phyloP scores from a whole-genome alignment of 2,797 vertebrate genomes.

The Oreochromis mossambicus region DNA sequence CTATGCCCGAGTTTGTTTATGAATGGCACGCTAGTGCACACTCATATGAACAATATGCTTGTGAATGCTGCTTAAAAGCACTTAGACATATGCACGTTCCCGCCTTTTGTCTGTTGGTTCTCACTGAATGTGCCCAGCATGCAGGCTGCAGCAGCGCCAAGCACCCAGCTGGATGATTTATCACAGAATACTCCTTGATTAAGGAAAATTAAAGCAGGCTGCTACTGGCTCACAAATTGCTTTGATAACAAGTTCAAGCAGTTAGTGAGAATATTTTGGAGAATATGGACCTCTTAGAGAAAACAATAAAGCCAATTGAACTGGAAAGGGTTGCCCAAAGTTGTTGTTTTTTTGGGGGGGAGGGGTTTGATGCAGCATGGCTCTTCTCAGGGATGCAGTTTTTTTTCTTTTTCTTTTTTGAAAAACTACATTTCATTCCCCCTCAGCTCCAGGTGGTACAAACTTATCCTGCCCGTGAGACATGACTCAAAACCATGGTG shows the following conservation, averaged over 20 bases:
- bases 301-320: constrained; percentile 60
- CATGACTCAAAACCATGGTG: neutral
- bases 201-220: constrained; percentile 74
- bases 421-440: neutral
- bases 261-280: constrained; percentile 59
- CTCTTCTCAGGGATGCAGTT: too few relatives aligned
- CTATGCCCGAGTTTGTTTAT: constrained; percentile 24
- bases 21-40: constrained; percentile 16
- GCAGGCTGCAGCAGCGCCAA: constrained; percentile 48
- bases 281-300: constrained; percentile 50
- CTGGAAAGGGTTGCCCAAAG: constrained; percentile 25
- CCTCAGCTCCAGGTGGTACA: neutral
- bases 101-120: constrained; percentile 45
- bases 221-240: constrained; percentile 73
- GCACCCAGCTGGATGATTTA: constrained; percentile 72
- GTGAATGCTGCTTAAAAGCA: constrained; percentile 51
- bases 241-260: constrained; percentile 77
- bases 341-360: neutral
- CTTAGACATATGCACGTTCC: constrained; percentile 50
- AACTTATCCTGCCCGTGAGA: constrained; percentile 1
- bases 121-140: constrained; percentile 46
- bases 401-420: neutral
- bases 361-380: too few relatives aligned
- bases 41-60: constrained; percentile 20
- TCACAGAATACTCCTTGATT: constrained; percentile 74